phyloP scores from a whole-genome alignment of 2,888 invertebrate genomes.

The Leucophenga montana region DNA sequence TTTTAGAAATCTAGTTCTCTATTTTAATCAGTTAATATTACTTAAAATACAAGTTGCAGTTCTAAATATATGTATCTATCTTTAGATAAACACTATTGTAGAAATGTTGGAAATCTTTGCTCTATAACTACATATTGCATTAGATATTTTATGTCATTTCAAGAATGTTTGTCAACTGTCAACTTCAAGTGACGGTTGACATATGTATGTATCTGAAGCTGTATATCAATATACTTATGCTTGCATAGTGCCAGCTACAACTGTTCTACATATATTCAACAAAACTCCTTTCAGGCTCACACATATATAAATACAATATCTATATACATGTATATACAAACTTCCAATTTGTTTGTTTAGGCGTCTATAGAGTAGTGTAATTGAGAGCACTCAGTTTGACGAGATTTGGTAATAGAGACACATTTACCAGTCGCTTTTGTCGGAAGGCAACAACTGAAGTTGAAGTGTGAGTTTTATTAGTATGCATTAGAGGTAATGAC shows the following conservation, averaged over 20 bases:
- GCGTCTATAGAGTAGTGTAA: not conserved
- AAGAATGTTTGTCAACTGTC: slow-evolving; percentile 13
- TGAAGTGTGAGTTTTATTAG: too few relatives aligned
- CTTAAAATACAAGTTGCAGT: too few relatives aligned
- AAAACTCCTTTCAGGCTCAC: not conserved
- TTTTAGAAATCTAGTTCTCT: too few relatives aligned
- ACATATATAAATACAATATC: not conserved
- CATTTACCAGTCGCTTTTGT: too few relatives aligned
- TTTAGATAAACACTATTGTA: not conserved
- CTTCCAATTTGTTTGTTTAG: not conserved
- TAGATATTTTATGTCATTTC: too few relatives aligned
- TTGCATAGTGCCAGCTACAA: too few relatives aligned
- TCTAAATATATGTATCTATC: too few relatives aligned
- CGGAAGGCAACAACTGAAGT: too few relatives aligned
- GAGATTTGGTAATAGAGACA: too few relatives aligned
- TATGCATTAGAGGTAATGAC: too few relatives aligned
- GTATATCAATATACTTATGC: not conserved
- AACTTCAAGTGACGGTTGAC: slow-evolving; percentile 16
- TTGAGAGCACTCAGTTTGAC: slow-evolving; percentile 19
- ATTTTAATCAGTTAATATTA: too few relatives aligned
- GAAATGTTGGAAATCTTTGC: not conserved
- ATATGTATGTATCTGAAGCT: not conserved
- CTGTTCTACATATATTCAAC: not conserved
- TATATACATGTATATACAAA: not conserved
- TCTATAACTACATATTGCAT: not conserved